These are phyloP conservation scores for Ridgeia piscesae DNA, from an alignment of 1,140 invertebrate genomes.

Conservation along the genomic window DNA sequence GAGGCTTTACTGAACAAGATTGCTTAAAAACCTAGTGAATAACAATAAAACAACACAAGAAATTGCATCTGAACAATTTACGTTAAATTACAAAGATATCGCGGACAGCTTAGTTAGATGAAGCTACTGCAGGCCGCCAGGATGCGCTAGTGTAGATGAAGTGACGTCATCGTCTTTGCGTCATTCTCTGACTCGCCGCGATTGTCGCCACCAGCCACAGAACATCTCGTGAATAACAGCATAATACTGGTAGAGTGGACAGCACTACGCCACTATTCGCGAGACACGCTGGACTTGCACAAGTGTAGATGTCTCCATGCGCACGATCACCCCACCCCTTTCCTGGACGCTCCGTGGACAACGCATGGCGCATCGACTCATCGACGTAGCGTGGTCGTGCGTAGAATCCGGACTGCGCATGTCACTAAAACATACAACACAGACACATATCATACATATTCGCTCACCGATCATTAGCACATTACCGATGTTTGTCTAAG, in stretches of 20 bases:
- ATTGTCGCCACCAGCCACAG: background rate
- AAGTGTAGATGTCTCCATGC: background rate
- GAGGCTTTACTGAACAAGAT: too few species aligned
- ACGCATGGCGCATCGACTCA: background rate
- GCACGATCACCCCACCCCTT: background rate
- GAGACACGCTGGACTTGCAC: background rate
- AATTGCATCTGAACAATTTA: too few species aligned
- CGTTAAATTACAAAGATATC: background rate
- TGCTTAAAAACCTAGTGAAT: too few species aligned
- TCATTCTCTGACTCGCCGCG: background rate
- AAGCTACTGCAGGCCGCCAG: background rate
- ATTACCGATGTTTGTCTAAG: background rate
- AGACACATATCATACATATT: background rate
- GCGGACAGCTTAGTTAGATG: background rate
- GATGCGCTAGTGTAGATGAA: background rate
- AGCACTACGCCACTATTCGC: conserved; percentile 3
- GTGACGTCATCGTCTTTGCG: background rate
- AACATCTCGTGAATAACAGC: background rate
- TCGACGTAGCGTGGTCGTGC: too few species aligned
- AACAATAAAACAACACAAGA: too few species aligned
- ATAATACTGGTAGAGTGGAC: background rate
- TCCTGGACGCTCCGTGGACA: background rate
- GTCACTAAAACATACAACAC: background rate
- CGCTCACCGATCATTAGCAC: background rate
- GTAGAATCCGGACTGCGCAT: too few species aligned